These are phyloP conservation scores for Lophotis ruficrista DNA, from an alignment of 2,113 vertebrate species.

Conservation along the genomic window DNA sequence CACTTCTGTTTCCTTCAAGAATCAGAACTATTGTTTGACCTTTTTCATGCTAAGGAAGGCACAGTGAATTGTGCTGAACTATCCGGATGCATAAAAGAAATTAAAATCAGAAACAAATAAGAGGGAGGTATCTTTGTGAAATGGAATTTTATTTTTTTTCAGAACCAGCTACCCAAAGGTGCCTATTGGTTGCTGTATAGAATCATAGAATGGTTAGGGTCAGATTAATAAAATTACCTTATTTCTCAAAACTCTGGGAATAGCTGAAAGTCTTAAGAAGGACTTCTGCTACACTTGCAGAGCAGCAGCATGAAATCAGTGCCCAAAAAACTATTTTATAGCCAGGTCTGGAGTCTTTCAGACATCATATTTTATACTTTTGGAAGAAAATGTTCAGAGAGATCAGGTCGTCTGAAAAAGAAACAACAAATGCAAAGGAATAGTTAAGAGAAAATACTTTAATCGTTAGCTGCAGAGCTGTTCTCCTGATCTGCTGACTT, in stretches of 20 bases:
- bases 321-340: background rate
- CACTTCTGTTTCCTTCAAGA: constrained; percentile 46
- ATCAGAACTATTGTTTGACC: constrained; percentile 21
- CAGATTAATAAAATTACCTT: background rate
- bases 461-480: background rate
- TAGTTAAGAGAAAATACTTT: constrained; percentile 16
- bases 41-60: constrained; percentile 36
- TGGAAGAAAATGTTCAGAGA: background rate
- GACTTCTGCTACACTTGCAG: background rate
- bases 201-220: background rate
- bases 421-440: background rate
- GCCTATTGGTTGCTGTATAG: background rate
- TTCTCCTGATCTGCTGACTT: background rate
- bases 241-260: constrained; percentile 16
- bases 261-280: constrained; percentile 2
- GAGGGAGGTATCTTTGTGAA: background rate
- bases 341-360: background rate
- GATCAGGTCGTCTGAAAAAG: background rate
- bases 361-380: background rate
- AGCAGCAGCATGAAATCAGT: background rate
- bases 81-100: background rate
- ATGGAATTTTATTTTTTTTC: background rate
- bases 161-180: background rate
- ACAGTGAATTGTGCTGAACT: constrained; percentile 39
- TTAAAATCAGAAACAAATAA: constrained; percentile 4